Evolutionary conservation across 1,140 invertebrate genomes (phyloP), one percentile per base, ranked within the genome.

Genomic region (Maconellicoccus hirsutus): DNA sequence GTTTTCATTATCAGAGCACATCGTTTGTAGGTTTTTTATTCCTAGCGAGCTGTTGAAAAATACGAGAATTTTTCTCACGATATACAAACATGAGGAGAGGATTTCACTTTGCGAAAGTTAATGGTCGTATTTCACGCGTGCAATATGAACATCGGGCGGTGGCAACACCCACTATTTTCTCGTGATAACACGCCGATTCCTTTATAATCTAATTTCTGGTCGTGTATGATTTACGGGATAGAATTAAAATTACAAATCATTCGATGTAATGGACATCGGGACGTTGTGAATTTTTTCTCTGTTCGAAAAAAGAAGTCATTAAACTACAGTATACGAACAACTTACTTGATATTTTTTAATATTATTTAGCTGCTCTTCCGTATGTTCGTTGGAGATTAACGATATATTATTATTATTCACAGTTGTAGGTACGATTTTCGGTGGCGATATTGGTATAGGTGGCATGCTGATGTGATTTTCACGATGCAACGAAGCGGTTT

Each of bases 311-410:
- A n/a, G n/a, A n/a, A n/a, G n/a, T n/a, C n/a, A n/a, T n/a, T n/a
- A n/a, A n/a, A n/a, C n/a, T n/a, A n/a, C n/a, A n/a, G n/a, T n/a
- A n/a, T n/a, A n/a, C n/a, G n/a, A n/a, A n/a, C 21, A 4, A 63
- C 84, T 82, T 75, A 93, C 91, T 86, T 93, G 89, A 81, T 91
- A 94, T 79, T 94, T 94, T 75, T 87, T 88, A 78, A 96, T 93
- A 77, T 91, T 90, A 75, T 94, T 89, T 76, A 94, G 81, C 79
- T 96, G 91, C 75, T 94, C 91, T 74, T 87, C 84, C 70, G 89
- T 91, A 22, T 88, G 88, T 74, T 89, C 86, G 79, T 73, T 59
- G 72, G 71, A 71, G 71, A 73, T 73, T 63, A 72, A 71, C 22
- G 73, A 79, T 71, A 79, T 77, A 71, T 79, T 79, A 66, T 80